Evolutionary conservation across 2,113 vertebrate genomes (phyloP).

Genomic region (Varanus salvator): DNA sequence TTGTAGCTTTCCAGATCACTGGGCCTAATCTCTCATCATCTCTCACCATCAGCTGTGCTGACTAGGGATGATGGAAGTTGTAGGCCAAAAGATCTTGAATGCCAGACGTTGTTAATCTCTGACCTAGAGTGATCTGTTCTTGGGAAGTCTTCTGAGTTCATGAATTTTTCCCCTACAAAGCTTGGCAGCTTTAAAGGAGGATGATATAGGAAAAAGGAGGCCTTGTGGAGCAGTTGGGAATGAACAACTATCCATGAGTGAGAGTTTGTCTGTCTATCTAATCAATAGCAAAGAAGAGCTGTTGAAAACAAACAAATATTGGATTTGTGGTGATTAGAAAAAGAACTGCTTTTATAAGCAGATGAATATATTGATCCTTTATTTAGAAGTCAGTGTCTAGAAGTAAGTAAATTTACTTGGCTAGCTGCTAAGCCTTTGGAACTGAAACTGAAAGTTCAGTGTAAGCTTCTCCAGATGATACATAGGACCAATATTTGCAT

Average conservation of each 20-base stretch:
- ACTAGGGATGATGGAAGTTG: no score
- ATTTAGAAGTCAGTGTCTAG: neutral
- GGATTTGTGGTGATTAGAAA: neutral
- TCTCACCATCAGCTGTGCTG: no score
- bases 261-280: no score
- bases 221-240: neutral
- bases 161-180: neutral
- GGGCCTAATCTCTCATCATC: no score
- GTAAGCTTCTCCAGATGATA: no score
- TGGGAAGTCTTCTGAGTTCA: neutral
- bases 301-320: neutral
- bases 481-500: no score
- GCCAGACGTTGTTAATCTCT: no score
- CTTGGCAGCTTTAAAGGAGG: neutral
- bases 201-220: neutral
- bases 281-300: neutral
- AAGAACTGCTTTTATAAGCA: neutral
- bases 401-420: constrained; percentile 7
- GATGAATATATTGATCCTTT: neutral
- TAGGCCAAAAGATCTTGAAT: no score
- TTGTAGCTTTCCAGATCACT: no score
- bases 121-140: neutral
- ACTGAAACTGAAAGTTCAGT: neutral
- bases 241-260: neutral
- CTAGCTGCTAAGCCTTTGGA: neutral